Base-by-base conservation (phyloP, 92 coral and sea anemone genomes). In the Palythoa caribaeorum region DNA sequence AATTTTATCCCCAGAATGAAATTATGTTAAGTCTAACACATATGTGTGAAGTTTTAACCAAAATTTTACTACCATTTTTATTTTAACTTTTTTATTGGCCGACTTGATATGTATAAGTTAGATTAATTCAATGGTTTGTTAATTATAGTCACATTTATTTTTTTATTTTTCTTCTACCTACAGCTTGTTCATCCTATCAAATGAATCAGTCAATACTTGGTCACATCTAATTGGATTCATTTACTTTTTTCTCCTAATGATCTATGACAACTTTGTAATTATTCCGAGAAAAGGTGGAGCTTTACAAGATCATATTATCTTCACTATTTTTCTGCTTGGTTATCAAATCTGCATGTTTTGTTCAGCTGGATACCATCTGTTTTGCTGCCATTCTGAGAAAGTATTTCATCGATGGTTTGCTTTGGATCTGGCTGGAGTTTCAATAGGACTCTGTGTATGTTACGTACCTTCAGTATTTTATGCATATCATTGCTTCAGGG, bases 191-290 rank as follows among this genome's bases (percentile, higher is more conserved):
- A 73, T 94, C 21, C 15, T 95, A 87, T 95, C 98, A 12, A 97
- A 97, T 91, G 99, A 97, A 77, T 92, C 93, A 38, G 81, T 97
- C 87, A 97, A 97, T 88, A 93, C 94, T 50, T 97, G 99, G 99
- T 94, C 99, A 2, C 99, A 97, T 83, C 85, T 97, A 16, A 83
- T 89, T 16, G 99, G 98, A 79, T 93, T 96, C 38, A 38, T 94
- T 12, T 85, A 91, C 44, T 97, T 97, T 83, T 91, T 90, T 66
- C 84, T 87, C 59, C 92, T 95, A 16, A 87, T 93, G 65, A 72
- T 97, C 47, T 88, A 92, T 77, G 94, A 96, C 86, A 95, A 94
- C 88, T 88, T 89, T 84, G 93, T 94, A 74, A 80, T 84, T 54
- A 94, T 97, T 70, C 99, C 99, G 69, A 81, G 77, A 47, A 60